These are phyloP conservation scores for Drosophila melanogaster DNA, from an alignment of 1,140 invertebrate genomes.

Conservation along the genomic window Release_6_plus_ISO1_MT NT_033779.5:16023001-16023500, in stretches of 20 bases:
- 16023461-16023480: slow-evolving; percentile 15
- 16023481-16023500: slow-evolving; percentile 33
- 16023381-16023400: slow-evolving; percentile 31
- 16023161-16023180: neutral
- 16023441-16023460: slow-evolving; percentile 52
- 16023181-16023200: neutral
- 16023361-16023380: slow-evolving; percentile 43
- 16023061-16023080: slow-evolving; percentile 66
- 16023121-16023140: slow-evolving; percentile 33
- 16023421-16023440: slow-evolving; percentile 67
- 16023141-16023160: neutral
- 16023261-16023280: no score
- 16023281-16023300: no score
- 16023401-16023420: slow-evolving; percentile 42
- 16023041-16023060: slow-evolving; percentile 73
- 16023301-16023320: no score
- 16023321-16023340: neutral
- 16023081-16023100: slow-evolving; percentile 45
- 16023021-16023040: slow-evolving; percentile 75
- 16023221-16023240: no score
- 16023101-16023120: slow-evolving; percentile 11
- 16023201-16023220: no score
- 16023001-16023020: slow-evolving; percentile 48
- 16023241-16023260: no score
- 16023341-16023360: slow-evolving; percentile 8